These are phyloP conservation scores for Zosterops pallidus DNA, from an alignment of 2,113 vertebrate genomes.

Conservation along the genomic window DNA sequence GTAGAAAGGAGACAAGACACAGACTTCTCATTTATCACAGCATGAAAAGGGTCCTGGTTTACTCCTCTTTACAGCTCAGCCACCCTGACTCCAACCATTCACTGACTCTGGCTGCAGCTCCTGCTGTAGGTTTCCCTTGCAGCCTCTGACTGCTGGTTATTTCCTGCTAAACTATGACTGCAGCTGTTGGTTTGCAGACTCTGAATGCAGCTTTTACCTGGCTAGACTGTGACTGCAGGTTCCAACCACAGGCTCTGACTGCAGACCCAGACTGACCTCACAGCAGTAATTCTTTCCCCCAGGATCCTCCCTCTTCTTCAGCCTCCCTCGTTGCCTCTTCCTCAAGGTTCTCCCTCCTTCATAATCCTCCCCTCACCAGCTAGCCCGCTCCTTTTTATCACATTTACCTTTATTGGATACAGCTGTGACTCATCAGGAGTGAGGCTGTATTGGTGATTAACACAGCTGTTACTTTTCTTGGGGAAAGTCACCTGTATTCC, in stretches of 20 bases:
- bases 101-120: not conserved
- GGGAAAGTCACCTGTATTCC: not conserved
- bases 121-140: not conserved
- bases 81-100: not conserved
- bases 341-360: too few species aligned
- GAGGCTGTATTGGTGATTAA: not conserved
- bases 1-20: not conserved
- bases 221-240: too few species aligned
- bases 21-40: not conserved
- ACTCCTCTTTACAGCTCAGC: not conserved
- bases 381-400: not conserved
- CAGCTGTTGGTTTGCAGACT: too few species aligned
- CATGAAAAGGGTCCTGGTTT: not conserved
- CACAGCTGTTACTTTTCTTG: not conserved
- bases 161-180: not conserved
- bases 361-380: not conserved
- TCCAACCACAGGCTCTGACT: too few species aligned
- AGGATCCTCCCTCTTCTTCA: not conserved
- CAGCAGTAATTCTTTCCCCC: not conserved
- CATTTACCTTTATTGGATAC: not conserved
- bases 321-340: not conserved
- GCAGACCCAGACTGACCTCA: not conserved
- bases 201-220: not conserved
- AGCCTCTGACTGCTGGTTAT: not conserved
- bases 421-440: not conserved